These are phyloP conservation scores for honey bee (Apis mellifera) DNA, from an alignment of 1,140 invertebrate species.

Conservation along the genomic window Amel_HAv3.1 CM009943.2:4627501-4628000, in stretches of 20 bases:
- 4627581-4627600: constrained; percentile 9
- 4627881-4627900: constrained; percentile 29
- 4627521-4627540: neutral
- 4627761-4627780: constrained; percentile 49
- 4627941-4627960: constrained; percentile 84
- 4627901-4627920: constrained; percentile 80
- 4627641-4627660: constrained; percentile 83
- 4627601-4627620: constrained; percentile 78
- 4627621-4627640: constrained; percentile 85
- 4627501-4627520: neutral
- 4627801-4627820: no score
- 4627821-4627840: no score
- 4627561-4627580: neutral
- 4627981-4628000: constrained; percentile 84
- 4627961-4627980: constrained; percentile 81
- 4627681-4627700: constrained; percentile 85
- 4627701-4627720: constrained; percentile 81
- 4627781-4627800: no score
- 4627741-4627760: constrained; percentile 71
- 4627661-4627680: constrained; percentile 79
- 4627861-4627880: constrained; percentile 66
- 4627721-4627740: constrained; percentile 64
- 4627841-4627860: constrained; percentile 63
- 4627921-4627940: constrained; percentile 86
- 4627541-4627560: neutral